Evolutionary conservation across 1,140 invertebrate species (phyloP).

Genomic region (Parapsyche elsis): DNA sequence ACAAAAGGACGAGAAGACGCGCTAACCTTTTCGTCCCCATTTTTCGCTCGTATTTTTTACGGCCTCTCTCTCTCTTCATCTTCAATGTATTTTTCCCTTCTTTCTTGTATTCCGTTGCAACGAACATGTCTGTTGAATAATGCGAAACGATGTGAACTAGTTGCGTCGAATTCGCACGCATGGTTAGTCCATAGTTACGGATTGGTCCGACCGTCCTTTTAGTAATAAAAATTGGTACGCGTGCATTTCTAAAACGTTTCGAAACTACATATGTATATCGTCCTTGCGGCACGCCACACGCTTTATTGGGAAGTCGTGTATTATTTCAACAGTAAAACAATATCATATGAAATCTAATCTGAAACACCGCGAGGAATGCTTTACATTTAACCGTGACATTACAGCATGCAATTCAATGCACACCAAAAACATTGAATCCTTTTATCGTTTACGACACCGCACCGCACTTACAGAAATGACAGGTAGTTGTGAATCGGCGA

Average conservation of each 20-base stretch:
- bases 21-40: constrained; percentile 11
- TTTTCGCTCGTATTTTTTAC: constrained; percentile 16
- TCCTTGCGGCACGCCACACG: constrained; percentile 12
- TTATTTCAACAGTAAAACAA: too few species aligned
- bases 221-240: not conserved
- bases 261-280: not conserved
- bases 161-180: not conserved
- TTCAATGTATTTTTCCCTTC: not conserved
- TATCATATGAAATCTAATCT: too few species aligned
- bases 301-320: too few species aligned
- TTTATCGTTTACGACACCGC: too few species aligned
- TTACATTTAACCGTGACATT: too few species aligned
- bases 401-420: too few species aligned
- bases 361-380: too few species aligned
- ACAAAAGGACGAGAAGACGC: constrained; percentile 1
- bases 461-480: too few species aligned
- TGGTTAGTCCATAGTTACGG: not conserved
- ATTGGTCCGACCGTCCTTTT: not conserved
- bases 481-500: too few species aligned
- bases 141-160: not conserved
- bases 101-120: not conserved
- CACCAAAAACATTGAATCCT: too few species aligned
- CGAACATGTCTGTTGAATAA: not conserved
- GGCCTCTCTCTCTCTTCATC: not conserved
- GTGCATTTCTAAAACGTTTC: not conserved